Base-by-base conservation (phyloP, 2,113 vertebrate genomes). In the Neogale vison region DNA sequence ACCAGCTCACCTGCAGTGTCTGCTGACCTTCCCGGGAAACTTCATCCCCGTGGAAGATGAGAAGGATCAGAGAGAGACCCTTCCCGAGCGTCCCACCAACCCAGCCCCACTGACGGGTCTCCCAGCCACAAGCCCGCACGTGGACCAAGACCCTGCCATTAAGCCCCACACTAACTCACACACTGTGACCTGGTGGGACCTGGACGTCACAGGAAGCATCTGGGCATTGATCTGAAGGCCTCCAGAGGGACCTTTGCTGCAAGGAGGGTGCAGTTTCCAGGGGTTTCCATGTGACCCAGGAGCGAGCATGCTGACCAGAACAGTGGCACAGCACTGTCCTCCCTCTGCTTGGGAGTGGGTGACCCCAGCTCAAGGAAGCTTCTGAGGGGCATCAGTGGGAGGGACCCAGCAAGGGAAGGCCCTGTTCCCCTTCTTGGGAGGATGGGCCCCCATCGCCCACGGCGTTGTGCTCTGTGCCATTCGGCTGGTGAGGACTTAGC, bases 361-460 rank as follows among this genome's bases (percentile, higher is more conserved):
- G 17, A 55, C 5, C 52, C 52, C 52, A 55, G 52, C 15, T 55
- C 52, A 18, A 11, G 52, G 52, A 55, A 55, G 52, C 14, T 18
- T 55, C 17, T 55, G 52, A 55, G 52, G 17, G 17, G 52, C 17
- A 1, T 55, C 52, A 18, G 52, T 55, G 20, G n/a, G 67, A 23
- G n/a, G 20, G n/a, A 10, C 67, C 20, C 18, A 71, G 20, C 18
- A 20, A 0, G 9, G 20, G 67, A 36, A 36, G 67, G n/a, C n/a
- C 67, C n/a, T 36, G 8, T 0, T 20, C 67, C n/a, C 52, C 52
- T 55, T 55, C 67, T 71, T 1, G 4, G 20, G 67, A 71, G n/a
- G 67, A 36, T n/a, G 1, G 4, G n/a, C 9, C 4, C 9, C n/a
- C 67, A 21, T 23, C 4, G 0, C 9, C n/a, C n/a, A 5, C 9